Conservation (phyloP, 2,113 vertebrate genomes). For the Chloropsis hardwickii region DNA sequence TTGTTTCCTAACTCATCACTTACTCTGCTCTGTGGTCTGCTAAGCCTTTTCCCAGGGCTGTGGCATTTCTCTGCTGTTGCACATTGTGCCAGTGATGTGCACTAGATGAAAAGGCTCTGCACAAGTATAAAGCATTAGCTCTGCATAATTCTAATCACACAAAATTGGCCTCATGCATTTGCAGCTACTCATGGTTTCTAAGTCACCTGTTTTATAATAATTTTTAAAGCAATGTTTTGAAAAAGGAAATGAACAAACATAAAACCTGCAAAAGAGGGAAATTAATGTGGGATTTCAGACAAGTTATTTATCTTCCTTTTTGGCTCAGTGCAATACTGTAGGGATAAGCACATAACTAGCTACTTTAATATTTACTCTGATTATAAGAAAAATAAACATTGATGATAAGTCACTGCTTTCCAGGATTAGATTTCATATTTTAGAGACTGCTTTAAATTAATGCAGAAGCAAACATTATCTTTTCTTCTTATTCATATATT, state of each 20-base stretch:
- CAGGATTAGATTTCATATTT: slow-evolving; percentile 61
- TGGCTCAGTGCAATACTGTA: slow-evolving; percentile 7
- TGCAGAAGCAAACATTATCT: slow-evolving; percentile 54
- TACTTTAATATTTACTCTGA: slow-evolving; percentile 67
- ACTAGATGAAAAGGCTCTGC: neutral
- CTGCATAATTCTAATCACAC: slow-evolving; percentile 13
- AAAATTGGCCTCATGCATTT: slow-evolving; percentile 57
- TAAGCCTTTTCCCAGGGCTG: neutral
- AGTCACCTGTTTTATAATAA: slow-evolving; percentile 49
- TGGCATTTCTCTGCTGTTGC: neutral
- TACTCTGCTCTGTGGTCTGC: neutral
- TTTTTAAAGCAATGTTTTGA: slow-evolving; percentile 31
- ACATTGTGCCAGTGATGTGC: neutral
- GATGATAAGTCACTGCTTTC: slow-evolving; percentile 55
- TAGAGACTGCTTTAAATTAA: slow-evolving; percentile 58
- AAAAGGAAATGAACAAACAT: slow-evolving; percentile 59
- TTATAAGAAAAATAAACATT: slow-evolving; percentile 67
- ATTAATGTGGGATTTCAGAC: slow-evolving; percentile 45
- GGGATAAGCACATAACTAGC: slow-evolving; percentile 60
- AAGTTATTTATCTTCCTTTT: slow-evolving; percentile 48
- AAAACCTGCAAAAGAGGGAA: slow-evolving; percentile 37
- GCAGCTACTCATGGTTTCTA: neutral
- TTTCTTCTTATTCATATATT: slow-evolving; percentile 62
- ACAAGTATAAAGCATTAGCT: neutral
- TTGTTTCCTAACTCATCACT: neutral